A percentile compares a stretch with the other conserved stretches of the same genome.
These are phyloP conservation scores for Lophura nycthemera DNA, from an alignment of 2,113 vertebrate species.

Conservation along the genomic window DNA sequence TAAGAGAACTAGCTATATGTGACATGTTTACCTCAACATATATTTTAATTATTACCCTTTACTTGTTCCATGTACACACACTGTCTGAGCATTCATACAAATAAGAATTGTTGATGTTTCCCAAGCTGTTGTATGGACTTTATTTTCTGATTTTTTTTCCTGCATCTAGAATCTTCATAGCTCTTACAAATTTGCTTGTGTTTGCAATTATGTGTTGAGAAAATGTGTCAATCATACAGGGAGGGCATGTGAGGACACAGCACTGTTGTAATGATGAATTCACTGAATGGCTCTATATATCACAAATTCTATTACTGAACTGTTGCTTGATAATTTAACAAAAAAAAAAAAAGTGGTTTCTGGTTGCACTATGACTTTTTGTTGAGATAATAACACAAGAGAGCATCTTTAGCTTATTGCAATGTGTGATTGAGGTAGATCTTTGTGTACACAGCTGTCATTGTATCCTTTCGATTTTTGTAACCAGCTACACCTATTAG, in stretches of 20 bases:
- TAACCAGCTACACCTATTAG: not conserved
- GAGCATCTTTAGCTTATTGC: not conserved
- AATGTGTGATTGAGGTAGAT: not conserved
- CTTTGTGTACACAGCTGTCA: not conserved
- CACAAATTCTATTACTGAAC: not conserved
- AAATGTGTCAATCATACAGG: not conserved
- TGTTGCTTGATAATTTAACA: not conserved
- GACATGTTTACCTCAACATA: not conserved
- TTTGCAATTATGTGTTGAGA: not conserved
- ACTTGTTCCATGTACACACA: not conserved
- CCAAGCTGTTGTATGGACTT: not conserved
- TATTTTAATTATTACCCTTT: not conserved
- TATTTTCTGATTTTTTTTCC: not conserved
- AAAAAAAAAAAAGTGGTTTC: not conserved
- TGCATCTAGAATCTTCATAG: not conserved
- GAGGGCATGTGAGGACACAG: not conserved
- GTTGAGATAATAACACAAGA: not conserved
- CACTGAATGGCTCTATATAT: not conserved
- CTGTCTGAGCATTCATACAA: not conserved
- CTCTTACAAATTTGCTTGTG: not conserved
- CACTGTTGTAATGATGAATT: not conserved
- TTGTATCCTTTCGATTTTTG: not conserved
- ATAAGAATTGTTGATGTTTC: not conserved
- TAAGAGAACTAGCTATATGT: not conserved
- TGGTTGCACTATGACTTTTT: not conserved